Base-by-base conservation (phyloP, 2,888 invertebrate species). In the Cheilosia variabilis region DNA sequence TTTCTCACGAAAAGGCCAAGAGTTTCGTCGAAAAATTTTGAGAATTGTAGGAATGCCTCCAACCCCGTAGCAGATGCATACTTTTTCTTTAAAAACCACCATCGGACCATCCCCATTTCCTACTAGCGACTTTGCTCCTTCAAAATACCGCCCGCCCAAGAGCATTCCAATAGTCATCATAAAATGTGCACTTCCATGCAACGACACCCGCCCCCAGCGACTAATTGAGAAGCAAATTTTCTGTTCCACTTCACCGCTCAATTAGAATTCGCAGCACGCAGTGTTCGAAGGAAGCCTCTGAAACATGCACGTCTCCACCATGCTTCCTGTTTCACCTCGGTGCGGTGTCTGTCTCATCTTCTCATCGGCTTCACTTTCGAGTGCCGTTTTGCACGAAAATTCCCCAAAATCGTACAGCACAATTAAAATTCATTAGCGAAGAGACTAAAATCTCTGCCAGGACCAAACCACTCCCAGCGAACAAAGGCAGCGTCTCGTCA, bases 401-500 rank as follows among this genome's bases (percentile, higher is more conserved):
- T 66, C 66, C 58, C 22, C 34, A 68, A 76, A 27, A 60, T 78
- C 24, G 34, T 43, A 66, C 50, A 15, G 24, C 47, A 68, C 62
- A 78, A 78, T 72, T 83, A 72, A 78, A 83, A 78, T 83, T 78
- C 66, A 78, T 78, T 72, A 78, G 62, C n/a, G 34, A 62, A 77
- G 55, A 71, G 77, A 62, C 55, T 71, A 71, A 77, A 60, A 66
- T 52, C 66, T n/a, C 37, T 53, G 15, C 15, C 43, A 47, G 24
- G 13, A 34, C 22, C 37, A 9, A 17, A 13, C 43, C 22, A 27
- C 27, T 15, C 10, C 19, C 27, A 13, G 13, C 10, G 52, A 22
- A 24, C 52, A 24, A 43, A 31, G 41, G 47, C 47, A 24, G 24
- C 5, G 31, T 31, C 31, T 9, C 31, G 58, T 37, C 34, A 62